phyloP scores from a whole-genome alignment of 2,888 invertebrate species.

The Parascotia fuliginaria region DNA sequence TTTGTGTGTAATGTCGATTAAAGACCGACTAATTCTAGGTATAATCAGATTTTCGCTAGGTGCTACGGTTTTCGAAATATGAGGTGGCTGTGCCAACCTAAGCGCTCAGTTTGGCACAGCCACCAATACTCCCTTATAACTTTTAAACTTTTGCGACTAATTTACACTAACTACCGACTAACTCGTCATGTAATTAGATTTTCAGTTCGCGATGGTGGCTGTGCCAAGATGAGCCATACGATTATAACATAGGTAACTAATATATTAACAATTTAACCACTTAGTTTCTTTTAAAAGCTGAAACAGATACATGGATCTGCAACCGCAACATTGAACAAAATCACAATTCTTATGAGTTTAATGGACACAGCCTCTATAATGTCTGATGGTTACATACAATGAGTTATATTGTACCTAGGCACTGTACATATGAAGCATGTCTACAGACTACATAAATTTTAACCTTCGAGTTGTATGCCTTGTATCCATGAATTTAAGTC shows the following conservation, averaged over 20 bases:
- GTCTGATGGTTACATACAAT: slow-evolving; percentile 40
- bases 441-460: slow-evolving; percentile 41
- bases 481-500: slow-evolving; percentile 96
- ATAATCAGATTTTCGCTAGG: too few relatives aligned
- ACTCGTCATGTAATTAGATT: too few relatives aligned
- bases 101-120: too few relatives aligned
- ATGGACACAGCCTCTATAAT: slow-evolving; percentile 41
- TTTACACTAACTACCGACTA: too few relatives aligned
- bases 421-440: slow-evolving; percentile 28
- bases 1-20: too few relatives aligned
- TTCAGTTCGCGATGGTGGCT: too few relatives aligned
- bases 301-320: slow-evolving; percentile 29
- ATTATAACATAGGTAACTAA: slow-evolving; percentile 3
- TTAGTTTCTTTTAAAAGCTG: slow-evolving; percentile 23
- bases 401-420: slow-evolving; percentile 39
- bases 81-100: too few relatives aligned
- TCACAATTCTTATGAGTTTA: slow-evolving; percentile 43
- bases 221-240: too few relatives aligned
- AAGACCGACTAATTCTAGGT: too few relatives aligned
- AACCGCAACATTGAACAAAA: slow-evolving; percentile 46
- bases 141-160: too few relatives aligned
- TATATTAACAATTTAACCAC: slow-evolving; percentile 23
- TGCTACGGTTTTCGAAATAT: too few relatives aligned
- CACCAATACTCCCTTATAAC: too few relatives aligned
- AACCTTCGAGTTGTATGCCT: slow-evolving; percentile 91